Base-by-base conservation (phyloP, 2,113 vertebrate genomes). In the Hydropotes inermis region DNA sequence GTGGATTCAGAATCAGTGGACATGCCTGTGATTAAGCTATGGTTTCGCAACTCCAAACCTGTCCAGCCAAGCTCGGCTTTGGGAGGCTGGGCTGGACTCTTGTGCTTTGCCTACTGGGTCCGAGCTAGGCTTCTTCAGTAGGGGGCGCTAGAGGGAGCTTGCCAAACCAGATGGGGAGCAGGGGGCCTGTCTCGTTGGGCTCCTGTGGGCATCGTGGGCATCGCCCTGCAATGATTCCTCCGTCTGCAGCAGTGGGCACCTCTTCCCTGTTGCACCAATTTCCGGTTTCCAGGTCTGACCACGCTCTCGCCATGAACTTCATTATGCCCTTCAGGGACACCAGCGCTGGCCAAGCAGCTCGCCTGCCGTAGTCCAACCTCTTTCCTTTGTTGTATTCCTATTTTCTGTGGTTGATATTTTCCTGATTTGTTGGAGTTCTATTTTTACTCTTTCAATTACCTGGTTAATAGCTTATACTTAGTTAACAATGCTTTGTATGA, bases 151-250 rank as follows among this genome's bases (percentile, higher is more conserved):
- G 23, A 39, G 57, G 36, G 81, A 54, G 52, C 21, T 5, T 0
- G 17, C 16, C 36, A 45, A 57, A 55, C 70, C 9, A 0, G 67
- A 61, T 58, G 6, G 15, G 36, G 6, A 55, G 76, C 36, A 14
- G 7, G 23, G 23, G 7, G 15, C 19, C 19, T 2, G 2, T 17
- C 30, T 1, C 4, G 27, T 50, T n/a, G 8, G 28, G 67, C 55
- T 78, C 47, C 30, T 19, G 14, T 6, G n/a, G 5, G 2, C 27
- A 1, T 25, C 12, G 5, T 7, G n/a, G 5, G 2, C 21, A 2
- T 25, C 9, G 12, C 36, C 25, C n/a, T 14, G 57, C 8, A 17
- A 9, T 27, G 36, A 39, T 50, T 14, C 43, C 94, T 67, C 58
- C 23, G 0, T 4, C 8, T 17, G 76, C 67, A 13, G n/a, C n/a